A percentile compares a stretch with the other conserved stretches of the same genome.
phyloP scores from a whole-genome alignment of 2,797 vertebrate genomes.

The Euthynnus affinis region DNA sequence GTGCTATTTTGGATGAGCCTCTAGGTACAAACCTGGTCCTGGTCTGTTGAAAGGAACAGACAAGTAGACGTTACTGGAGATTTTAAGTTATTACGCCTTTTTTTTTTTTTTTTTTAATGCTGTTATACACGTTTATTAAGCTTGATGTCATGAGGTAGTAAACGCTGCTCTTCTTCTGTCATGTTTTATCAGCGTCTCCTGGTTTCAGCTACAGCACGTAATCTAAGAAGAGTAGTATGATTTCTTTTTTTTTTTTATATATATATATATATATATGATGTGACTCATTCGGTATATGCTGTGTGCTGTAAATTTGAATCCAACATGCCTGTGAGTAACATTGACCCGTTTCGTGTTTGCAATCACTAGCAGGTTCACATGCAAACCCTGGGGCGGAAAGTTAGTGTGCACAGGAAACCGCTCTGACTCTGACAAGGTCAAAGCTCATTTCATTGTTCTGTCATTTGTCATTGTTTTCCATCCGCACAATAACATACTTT shows the following conservation, averaged over 20 bases:
- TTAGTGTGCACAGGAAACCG: constrained; percentile 12
- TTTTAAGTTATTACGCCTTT: background rate
- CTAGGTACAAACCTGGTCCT: constrained; percentile 47
- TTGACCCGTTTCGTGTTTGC: constrained; percentile 49
- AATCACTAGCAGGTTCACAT: constrained; percentile 58
- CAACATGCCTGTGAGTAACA: constrained; percentile 17
- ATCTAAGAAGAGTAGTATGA: background rate
- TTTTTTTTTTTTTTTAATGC: no score
- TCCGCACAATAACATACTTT: constrained; percentile 8
- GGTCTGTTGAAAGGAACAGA: constrained; percentile 21
- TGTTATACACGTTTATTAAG: background rate
- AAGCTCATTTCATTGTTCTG: constrained; percentile 56
- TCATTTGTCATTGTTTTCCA: constrained; percentile 53
- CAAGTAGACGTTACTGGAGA: background rate
- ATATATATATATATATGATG: no score
- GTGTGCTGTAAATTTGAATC: constrained; percentile 5
- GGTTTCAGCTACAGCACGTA: background rate
- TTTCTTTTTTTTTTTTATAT: no score
- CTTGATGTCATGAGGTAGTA: background rate
- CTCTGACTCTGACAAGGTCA: constrained; percentile 51
- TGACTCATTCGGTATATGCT: background rate
- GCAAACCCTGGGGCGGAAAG: constrained; percentile 37
- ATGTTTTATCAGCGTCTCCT: constrained; percentile 18
- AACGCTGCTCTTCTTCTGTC: constrained; percentile 10
- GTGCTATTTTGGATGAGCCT: constrained; percentile 52